Evolutionary conservation across 1,140 invertebrate genomes (phyloP), one percentile per base, ranked within the genome.

Genomic region (Drosophila setifemur): DNA sequence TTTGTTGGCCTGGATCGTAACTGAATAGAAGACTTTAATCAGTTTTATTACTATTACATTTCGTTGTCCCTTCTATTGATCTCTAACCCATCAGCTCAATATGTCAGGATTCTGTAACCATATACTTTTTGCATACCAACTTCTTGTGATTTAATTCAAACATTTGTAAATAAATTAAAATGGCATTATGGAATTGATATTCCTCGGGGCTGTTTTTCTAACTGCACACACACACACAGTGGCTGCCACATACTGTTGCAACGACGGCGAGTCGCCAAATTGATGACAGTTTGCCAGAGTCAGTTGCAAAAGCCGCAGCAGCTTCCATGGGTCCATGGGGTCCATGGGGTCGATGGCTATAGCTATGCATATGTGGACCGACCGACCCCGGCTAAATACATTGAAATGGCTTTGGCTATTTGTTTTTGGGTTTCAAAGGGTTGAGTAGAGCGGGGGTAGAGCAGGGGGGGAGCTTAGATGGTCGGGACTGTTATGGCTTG

Each of bases 301-400:
- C 81, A 85, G 81, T 86, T 86, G 75, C 75, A 86, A 85, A 73
- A 81, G 81, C 81, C 81, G 75, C 81, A 85, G 69, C 74, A 73
- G 48, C 64, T 50, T 39, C 42, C 33, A 29, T 50, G 68, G 75
- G 23, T 64, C 55, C 60, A 61, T 53, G 50, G 55, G 29, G 12
- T 33, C 33, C 35, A 19, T 39, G 57, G 52, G 60, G 47, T 47
- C 12, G 48, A 18, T 35, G 37, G 33, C 23, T n/a, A 49, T 74
- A 50, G 47, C 29, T 71, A 78, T 83, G 73, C 78, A 77, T 83
- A 73, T 86, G 74, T 79, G 78, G 14, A 78, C 68, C 48, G 14
- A 78, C 68, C 48, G 69, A 83, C 54, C 64, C 68, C 52, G 74
- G 66, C 82, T 83, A 83, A 83, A 83, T 86, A 86, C 79, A 86